phyloP scores from a whole-genome alignment of 2,888 invertebrate species.

The Mesorhabditis belari region DNA sequence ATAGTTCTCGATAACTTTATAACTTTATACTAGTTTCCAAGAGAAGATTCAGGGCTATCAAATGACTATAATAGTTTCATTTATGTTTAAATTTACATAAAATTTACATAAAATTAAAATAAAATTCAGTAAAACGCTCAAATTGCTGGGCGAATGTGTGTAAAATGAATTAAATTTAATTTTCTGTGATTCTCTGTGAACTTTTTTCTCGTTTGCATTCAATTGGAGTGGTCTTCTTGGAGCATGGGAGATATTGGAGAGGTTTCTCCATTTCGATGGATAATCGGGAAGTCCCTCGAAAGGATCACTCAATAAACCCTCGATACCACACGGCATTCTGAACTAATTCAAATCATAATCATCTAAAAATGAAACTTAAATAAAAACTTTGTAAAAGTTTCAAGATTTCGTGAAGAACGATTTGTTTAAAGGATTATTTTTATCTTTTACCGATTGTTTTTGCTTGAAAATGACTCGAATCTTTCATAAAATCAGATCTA shows the following conservation, averaged over 20 bases:
- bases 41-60: no score
- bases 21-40: no score
- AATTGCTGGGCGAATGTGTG: background rate
- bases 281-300: slow-evolving; percentile 31
- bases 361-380: no score
- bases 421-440: no score
- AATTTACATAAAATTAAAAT: background rate
- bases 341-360: no score
- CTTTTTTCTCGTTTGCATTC: slow-evolving; percentile 35
- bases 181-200: slow-evolving; percentile 1
- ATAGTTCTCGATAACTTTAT: no score
- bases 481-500: no score
- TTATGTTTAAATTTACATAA: no score
- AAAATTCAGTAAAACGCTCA: background rate
- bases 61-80: no score
- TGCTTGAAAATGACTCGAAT: slow-evolving; percentile 5
- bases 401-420: no score
- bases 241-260: slow-evolving; percentile 36
- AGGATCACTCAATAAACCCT: slow-evolving; percentile 12
- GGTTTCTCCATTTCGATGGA: slow-evolving; percentile 21
- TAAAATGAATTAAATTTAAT: background rate
- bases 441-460: background rate
- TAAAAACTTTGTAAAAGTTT: no score
- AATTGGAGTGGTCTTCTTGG: slow-evolving; percentile 38
- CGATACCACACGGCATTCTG: background rate